A percentile compares a stretch with the other conserved stretches of the same genome.
phyloP scores from a whole-genome alignment of 2,888 invertebrate species.

The Tromatobia lineatoria region DNA sequence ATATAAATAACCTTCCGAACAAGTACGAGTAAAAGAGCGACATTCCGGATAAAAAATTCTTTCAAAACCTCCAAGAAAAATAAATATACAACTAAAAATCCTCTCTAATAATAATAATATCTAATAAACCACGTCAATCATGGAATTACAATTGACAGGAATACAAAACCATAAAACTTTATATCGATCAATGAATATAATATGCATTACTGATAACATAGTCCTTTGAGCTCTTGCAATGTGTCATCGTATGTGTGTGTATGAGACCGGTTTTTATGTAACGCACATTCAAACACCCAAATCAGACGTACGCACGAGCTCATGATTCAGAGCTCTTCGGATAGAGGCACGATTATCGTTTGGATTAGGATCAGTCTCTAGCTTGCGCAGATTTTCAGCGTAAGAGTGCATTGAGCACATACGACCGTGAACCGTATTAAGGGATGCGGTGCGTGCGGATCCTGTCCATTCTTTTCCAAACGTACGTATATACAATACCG shows the following conservation, averaged over 20 bases:
- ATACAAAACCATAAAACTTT: not conserved
- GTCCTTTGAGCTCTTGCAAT: not conserved
- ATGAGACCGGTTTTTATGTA: slow-evolving; percentile 15
- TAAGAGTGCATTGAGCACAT: slow-evolving; percentile 62
- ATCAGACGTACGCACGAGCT: slow-evolving; percentile 65
- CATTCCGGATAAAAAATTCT: too few species aligned
- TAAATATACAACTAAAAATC: not conserved
- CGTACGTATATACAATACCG: not conserved
- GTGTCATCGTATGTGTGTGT: slow-evolving; percentile 1
- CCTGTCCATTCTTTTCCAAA: slow-evolving; percentile 53
- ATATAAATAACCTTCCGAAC: too few species aligned
- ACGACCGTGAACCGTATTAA: slow-evolving; percentile 64
- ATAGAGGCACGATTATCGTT: slow-evolving; percentile 83
- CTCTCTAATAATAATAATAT: not conserved
- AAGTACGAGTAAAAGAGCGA: too few species aligned
- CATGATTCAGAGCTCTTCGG: slow-evolving; percentile 69
- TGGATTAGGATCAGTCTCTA: slow-evolving; percentile 83
- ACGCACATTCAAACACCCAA: slow-evolving; percentile 18
- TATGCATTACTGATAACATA: not conserved
- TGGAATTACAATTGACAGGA: not conserved
- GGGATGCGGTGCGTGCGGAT: slow-evolving; percentile 66
- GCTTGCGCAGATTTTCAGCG: slow-evolving; percentile 74
- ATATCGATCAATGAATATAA: slow-evolving; percentile 12
- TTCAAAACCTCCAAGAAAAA: not conserved
- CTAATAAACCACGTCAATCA: not conserved